Evolutionary conservation across 2,113 vertebrate species (phyloP).

Genomic region (Pluvialis apricaria): DNA sequence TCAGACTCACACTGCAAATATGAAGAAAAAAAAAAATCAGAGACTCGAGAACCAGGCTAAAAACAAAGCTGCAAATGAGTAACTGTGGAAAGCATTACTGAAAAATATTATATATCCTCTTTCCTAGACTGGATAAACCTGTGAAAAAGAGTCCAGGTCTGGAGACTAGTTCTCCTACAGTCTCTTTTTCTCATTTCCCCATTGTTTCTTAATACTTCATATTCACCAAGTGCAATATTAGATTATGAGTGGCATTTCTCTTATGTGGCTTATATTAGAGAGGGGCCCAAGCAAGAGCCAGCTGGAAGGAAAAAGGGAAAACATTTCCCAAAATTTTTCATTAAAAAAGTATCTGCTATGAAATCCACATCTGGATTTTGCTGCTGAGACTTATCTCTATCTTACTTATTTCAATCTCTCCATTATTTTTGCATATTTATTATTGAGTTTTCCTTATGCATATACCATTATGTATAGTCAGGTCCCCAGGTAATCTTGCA

Average conservation of each 20-base stretch:
- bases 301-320: constrained; percentile 49
- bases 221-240: constrained; percentile 42
- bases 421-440: constrained; percentile 34
- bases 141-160: not conserved
- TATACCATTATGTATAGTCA: not conserved
- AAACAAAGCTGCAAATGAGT: constrained; percentile 17
- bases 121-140: not conserved
- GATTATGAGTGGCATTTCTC: constrained; percentile 59
- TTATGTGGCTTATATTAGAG: constrained; percentile 46
- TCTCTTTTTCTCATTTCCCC: constrained; percentile 46
- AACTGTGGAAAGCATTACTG: not conserved
- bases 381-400: not conserved
- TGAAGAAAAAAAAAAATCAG: not conserved
- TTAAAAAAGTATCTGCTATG: constrained; percentile 26
- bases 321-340: constrained; percentile 35
- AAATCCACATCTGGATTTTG: constrained; percentile 64
- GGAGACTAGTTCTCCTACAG: not conserved
- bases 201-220: constrained; percentile 30
- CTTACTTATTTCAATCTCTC: not conserved
- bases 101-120: constrained; percentile 9
- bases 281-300: constrained; percentile 7
- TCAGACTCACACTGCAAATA: constrained; percentile 22
- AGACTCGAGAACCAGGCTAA: not conserved
- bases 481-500: not conserved
- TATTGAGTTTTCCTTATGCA: not conserved